Conservation (phyloP, 2,797 vertebrate genomes). For the Diglossa cyanea region DNA sequence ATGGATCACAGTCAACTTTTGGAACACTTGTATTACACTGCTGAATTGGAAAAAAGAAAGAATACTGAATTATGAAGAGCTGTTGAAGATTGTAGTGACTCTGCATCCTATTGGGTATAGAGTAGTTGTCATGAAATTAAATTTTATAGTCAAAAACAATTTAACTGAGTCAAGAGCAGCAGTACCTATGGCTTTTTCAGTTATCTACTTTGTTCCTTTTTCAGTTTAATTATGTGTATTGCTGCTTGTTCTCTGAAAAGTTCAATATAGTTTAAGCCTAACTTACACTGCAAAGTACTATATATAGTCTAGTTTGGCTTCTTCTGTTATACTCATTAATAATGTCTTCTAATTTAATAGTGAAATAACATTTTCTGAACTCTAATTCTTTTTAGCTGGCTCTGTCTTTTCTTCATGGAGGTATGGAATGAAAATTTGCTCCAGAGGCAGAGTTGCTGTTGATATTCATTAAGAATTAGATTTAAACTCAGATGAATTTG, state of each 20-base stretch:
- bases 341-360: neutral
- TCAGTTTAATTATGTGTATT: accelerated
- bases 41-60: neutral
- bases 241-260: neutral
- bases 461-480: neutral
- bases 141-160: neutral
- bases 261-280: neutral
- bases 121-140: neutral
- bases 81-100: neutral
- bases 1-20: neutral
- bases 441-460: neutral
- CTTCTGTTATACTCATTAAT: neutral
- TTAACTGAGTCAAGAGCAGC: neutral
- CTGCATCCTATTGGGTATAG: neutral
- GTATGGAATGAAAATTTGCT: neutral
- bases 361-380: neutral
- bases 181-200: neutral
- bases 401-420: neutral
- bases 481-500: neutral
- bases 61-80: neutral
- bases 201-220: neutral
- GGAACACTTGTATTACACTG: neutral
- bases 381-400: neutral
- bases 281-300: neutral
- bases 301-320: neutral